phyloP scores from a whole-genome alignment of 2,888 invertebrate species.

The Acleris holmiana region DNA sequence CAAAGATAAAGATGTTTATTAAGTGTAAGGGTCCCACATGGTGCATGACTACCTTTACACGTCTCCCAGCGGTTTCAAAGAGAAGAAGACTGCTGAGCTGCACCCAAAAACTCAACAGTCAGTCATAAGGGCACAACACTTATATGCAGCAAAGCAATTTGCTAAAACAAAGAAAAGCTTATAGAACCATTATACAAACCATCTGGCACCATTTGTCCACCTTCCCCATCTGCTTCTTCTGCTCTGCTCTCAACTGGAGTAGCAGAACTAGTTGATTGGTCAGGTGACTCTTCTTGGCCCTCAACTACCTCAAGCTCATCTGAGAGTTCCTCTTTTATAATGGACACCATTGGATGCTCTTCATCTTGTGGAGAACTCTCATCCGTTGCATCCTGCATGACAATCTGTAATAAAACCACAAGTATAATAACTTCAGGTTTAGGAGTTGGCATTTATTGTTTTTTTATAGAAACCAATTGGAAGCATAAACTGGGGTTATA shows the following conservation, averaged over 20 bases:
- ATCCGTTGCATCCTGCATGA: constrained; percentile 61
- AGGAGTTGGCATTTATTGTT: too few relatives aligned
- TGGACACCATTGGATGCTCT: constrained; percentile 66
- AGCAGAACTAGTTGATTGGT: constrained; percentile 79
- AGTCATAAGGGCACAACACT: too few relatives aligned
- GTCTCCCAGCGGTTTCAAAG: too few relatives aligned
- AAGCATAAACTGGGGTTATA: too few relatives aligned
- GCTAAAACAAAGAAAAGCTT: not conserved
- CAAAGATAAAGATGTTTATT: too few relatives aligned
- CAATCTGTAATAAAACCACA: not conserved
- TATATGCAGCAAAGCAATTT: too few relatives aligned
- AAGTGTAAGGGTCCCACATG: too few relatives aligned
- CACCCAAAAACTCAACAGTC: too few relatives aligned
- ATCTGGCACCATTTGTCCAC: constrained; percentile 70
- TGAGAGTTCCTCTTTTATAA: constrained; percentile 65
- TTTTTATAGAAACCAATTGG: too few relatives aligned
- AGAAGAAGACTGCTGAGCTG: too few relatives aligned
- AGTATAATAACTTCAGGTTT: too few relatives aligned
- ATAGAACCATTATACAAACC: constrained; percentile 51
- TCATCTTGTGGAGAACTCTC: constrained; percentile 70
- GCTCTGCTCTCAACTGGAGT: constrained; percentile 72
- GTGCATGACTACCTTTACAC: too few relatives aligned
- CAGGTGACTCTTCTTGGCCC: constrained; percentile 77
- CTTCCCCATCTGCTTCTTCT: constrained; percentile 59
- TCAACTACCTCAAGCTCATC: constrained; percentile 64